These are phyloP conservation scores for Eulimnadia texana DNA, from an alignment of 1,140 invertebrate genomes.

Conservation along the genomic window DNA sequence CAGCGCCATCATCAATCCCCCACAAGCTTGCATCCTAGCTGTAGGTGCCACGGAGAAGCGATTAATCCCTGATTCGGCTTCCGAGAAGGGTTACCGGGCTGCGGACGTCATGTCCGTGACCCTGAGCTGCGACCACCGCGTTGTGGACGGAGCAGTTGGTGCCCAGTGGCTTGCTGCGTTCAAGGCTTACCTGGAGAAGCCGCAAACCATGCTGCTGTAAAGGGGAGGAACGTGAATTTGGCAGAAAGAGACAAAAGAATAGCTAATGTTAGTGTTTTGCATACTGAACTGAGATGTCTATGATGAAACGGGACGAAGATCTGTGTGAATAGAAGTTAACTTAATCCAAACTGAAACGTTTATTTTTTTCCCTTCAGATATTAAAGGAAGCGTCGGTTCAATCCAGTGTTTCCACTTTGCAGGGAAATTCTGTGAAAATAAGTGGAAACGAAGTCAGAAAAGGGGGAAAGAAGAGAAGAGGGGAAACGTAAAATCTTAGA, in stretches of 20 bases:
- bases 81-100: constrained; percentile 34
- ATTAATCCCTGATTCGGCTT: constrained; percentile 33
- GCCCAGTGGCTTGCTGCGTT: constrained; percentile 51
- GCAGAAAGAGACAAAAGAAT: too few relatives aligned
- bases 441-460: too few relatives aligned
- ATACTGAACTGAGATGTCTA: too few relatives aligned
- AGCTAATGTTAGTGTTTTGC: too few relatives aligned
- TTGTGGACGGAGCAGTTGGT: constrained; percentile 57
- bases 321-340: neutral
- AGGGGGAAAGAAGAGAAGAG: too few relatives aligned
- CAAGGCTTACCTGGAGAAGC: constrained; percentile 43
- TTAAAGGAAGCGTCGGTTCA: too few relatives aligned
- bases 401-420: too few relatives aligned
- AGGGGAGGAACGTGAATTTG: neutral
- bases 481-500: too few relatives aligned
- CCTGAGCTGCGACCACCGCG: constrained; percentile 51
- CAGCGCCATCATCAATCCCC: constrained; percentile 52
- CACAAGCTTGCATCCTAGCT: constrained; percentile 51
- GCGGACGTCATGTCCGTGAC: constrained; percentile 46
- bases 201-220: constrained; percentile 48
- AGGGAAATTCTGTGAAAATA: too few relatives aligned
- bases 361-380: too few relatives aligned
- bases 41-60: constrained; percentile 41
- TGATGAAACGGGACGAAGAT: neutral
- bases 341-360: too few relatives aligned